Evolutionary conservation across 2,797 vertebrate genomes (phyloP).

Genomic region (Megaceryle alcyon): DNA sequence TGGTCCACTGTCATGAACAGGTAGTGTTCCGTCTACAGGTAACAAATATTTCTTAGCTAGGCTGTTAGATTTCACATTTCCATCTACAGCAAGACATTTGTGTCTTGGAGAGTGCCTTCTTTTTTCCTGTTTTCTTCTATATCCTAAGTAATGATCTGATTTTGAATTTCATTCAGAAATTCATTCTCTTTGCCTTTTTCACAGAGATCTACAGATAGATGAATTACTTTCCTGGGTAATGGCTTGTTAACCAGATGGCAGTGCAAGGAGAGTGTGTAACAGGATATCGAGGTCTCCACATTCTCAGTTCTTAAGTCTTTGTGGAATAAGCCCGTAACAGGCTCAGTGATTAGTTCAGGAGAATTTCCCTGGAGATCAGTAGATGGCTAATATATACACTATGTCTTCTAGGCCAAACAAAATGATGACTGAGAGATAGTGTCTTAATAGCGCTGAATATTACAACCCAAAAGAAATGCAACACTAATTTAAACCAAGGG

Average conservation of each 20-base stretch:
- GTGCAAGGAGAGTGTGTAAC: background rate
- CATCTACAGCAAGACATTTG: background rate
- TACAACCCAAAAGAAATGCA: background rate
- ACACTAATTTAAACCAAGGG: background rate
- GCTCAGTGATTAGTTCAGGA: conserved; percentile 36
- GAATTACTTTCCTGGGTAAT: background rate
- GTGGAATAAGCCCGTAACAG: background rate
- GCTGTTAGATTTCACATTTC: background rate
- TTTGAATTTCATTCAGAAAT: conserved; percentile 17
- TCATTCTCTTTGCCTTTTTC: background rate
- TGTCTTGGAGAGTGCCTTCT: background rate
- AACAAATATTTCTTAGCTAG: background rate
- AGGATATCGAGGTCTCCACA: background rate
- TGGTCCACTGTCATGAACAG: background rate
- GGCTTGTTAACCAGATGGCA: conserved; percentile 34
- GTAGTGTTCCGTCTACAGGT: background rate
- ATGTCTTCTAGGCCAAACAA: background rate
- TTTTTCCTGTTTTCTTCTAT: background rate
- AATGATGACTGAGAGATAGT: background rate
- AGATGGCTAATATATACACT: background rate
- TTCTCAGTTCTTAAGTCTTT: background rate
- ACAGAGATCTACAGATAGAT: background rate
- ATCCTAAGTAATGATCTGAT: background rate
- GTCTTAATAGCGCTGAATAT: background rate
- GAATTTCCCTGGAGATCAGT: conserved; percentile 4